A percentile compares a stretch with the other conserved stretches of the same genome.
phyloP scores from a whole-genome alignment of 1,140 invertebrate genomes.

The Heliconius himera region DNA sequence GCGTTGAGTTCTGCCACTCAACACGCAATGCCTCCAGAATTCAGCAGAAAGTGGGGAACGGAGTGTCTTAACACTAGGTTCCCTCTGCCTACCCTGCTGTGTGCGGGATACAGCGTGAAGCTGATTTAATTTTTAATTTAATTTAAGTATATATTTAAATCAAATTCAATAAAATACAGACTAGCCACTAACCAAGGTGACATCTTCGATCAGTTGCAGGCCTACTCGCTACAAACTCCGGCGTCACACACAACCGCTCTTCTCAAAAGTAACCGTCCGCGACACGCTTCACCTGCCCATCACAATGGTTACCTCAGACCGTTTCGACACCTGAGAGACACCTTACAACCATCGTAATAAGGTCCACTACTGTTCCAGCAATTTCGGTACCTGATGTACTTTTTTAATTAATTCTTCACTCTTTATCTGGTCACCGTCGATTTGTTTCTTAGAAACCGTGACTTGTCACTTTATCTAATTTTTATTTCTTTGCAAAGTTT shows the following conservation, averaged over 20 bases:
- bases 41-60: too few relatives aligned
- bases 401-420: conserved; percentile 68
- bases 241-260: conserved; percentile 42
- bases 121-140: too few relatives aligned
- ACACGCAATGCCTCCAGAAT: too few relatives aligned
- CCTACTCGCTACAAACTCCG: conserved; percentile 24
- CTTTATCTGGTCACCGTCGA: conserved; percentile 58
- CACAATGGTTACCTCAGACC: conserved; percentile 35
- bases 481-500: neutral
- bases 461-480: conserved; percentile 50
- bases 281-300: conserved; percentile 45
- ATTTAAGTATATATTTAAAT: too few relatives aligned
- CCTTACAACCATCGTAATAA: neutral
- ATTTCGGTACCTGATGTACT: conserved; percentile 48
- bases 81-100: too few relatives aligned
- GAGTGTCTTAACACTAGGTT: too few relatives aligned
- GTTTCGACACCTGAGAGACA: neutral
- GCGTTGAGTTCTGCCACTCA: too few relatives aligned
- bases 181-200: neutral
- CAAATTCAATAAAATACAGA: neutral
- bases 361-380: neutral
- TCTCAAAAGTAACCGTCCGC: conserved; percentile 40
- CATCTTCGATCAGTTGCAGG: neutral
- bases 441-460: conserved; percentile 59
- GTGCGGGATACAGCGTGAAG: too few relatives aligned